A percentile compares a stretch with the other conserved stretches of the same genome.
These are phyloP conservation scores for Apteryx owenii DNA, from an alignment of 2,113 vertebrate species.

Conservation along the genomic window DNA sequence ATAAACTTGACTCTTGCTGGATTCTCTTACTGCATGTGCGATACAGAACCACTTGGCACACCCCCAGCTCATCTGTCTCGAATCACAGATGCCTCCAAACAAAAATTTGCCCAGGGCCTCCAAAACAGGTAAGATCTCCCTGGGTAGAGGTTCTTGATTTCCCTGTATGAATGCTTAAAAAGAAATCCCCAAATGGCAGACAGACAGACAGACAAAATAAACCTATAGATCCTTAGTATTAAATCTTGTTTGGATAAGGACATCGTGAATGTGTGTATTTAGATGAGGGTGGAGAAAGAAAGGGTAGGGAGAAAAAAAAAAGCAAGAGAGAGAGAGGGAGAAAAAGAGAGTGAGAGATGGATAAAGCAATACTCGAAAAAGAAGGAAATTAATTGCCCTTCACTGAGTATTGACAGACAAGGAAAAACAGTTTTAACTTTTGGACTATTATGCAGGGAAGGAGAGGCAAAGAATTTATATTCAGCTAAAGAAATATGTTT, in stretches of 20 bases:
- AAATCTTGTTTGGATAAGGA: background rate
- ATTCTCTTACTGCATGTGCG: background rate
- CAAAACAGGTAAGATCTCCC: background rate
- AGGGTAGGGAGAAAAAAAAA: background rate
- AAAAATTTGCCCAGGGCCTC: background rate
- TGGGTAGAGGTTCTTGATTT: background rate
- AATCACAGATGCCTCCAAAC: background rate
- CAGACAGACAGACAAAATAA: background rate
- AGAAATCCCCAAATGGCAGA: background rate
- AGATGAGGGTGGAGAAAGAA: background rate
- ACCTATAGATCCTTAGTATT: background rate
- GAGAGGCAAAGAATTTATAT: background rate
- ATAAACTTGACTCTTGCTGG: background rate
- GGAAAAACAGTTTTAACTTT: background rate
- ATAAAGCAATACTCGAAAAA: background rate
- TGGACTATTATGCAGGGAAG: background rate
- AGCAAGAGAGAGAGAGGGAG: background rate
- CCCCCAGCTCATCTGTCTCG: too few relatives aligned
- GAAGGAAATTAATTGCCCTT: background rate
- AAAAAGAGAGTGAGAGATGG: background rate
- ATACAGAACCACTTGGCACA: background rate
- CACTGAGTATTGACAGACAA: background rate
- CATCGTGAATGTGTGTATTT: background rate
- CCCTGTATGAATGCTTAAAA: background rate
- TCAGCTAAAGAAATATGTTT: background rate